Conservation (phyloP, 1,140 invertebrate species). For the Teleopsis dalmanni region DNA sequence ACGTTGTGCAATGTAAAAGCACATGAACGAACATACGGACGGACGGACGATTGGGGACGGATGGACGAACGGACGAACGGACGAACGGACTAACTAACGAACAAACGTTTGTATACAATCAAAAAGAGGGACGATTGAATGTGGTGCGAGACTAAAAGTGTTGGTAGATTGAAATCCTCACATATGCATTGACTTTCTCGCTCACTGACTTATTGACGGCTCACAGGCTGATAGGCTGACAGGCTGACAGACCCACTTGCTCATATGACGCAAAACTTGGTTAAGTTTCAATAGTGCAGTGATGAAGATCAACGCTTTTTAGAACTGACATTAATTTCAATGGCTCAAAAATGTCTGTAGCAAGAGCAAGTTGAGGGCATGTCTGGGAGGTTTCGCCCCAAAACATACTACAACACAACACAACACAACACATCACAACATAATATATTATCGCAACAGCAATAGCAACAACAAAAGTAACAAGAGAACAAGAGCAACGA, state of each 20-base stretch:
- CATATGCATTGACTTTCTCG: not conserved
- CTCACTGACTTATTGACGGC: no score
- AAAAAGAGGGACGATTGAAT: no score
- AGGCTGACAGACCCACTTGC: not conserved
- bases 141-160: no score
- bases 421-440: not conserved
- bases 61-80: no score
- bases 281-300: constrained; percentile 17
- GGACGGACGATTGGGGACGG: not conserved
- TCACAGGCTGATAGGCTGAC: not conserved
- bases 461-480: no score
- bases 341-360: no score
- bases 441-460: no score
- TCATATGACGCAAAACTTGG: not conserved
- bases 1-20: not conserved
- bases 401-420: not conserved
- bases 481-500: no score
- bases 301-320: constrained; percentile 43
- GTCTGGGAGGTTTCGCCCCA: not conserved
- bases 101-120: constrained; percentile 3
- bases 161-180: no score
- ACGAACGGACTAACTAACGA: no score
- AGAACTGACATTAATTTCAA: constrained; percentile 16
- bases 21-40: not conserved
- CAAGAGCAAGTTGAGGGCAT: not conserved